Conservation (phyloP, 2,888 invertebrate species). For the Zygogramma bicolorata region DNA sequence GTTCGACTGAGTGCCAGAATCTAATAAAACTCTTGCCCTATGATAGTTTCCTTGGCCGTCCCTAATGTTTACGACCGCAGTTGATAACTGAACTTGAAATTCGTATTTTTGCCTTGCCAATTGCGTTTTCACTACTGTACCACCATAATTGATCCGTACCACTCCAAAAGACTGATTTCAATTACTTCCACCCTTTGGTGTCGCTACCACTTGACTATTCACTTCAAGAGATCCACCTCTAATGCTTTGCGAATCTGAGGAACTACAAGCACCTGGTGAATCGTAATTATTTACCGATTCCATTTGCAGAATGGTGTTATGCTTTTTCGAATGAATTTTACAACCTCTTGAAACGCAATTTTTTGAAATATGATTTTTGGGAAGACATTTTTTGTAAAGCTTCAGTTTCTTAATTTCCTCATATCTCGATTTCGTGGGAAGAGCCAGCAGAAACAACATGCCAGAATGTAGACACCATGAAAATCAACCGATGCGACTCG, state of each 20-base stretch:
- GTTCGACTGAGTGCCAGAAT: background rate
- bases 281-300: background rate
- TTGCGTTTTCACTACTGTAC: background rate
- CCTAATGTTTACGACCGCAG: background rate
- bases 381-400: slow-evolving; percentile 4
- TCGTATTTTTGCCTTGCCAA: background rate
- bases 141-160: background rate
- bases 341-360: background rate
- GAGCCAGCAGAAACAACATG: background rate
- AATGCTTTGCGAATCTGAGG: background rate
- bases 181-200: background rate
- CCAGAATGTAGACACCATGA: background rate
- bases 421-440: background rate
- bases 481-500: background rate
- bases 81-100: background rate
- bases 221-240: too few relatives aligned
- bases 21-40: background rate
- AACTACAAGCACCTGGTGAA: background rate
- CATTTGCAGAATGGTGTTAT: background rate
- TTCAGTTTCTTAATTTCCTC: slow-evolving; percentile 5
- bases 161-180: background rate
- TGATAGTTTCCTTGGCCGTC: background rate
- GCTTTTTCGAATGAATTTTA: background rate
- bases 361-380: background rate
- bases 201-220: background rate